Percentiles rank a stretch among this genome's conserved stretches.
Evolutionary conservation across 92 coral and sea anemone species (phyloP).

Genomic region (Phenganax stokvisi): DNA sequence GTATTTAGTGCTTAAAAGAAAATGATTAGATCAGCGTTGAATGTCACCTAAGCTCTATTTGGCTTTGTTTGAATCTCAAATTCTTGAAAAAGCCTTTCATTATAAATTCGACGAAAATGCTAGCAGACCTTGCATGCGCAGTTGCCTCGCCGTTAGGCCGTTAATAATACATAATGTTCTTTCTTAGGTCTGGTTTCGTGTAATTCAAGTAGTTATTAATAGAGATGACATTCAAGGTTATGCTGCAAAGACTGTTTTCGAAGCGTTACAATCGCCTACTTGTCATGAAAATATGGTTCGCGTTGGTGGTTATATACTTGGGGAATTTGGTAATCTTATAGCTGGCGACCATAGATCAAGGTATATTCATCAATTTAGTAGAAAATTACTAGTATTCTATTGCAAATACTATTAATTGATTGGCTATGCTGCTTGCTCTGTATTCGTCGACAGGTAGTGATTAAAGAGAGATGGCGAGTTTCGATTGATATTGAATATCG

Average conservation of each 20-base stretch:
- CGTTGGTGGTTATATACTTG: slow-evolving; percentile 95
- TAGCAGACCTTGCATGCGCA: too few species aligned
- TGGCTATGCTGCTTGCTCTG: too few species aligned
- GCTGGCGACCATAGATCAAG: slow-evolving; percentile 99
- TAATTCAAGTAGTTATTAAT: slow-evolving; percentile 95
- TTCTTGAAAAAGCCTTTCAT: too few species aligned
- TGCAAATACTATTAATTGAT: too few species aligned
- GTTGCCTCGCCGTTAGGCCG: neutral
- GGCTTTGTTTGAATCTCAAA: neutral
- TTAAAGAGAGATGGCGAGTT: too few species aligned
- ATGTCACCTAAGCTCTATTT: neutral
- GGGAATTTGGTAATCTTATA: slow-evolving; percentile 97
- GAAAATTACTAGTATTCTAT: too few species aligned
- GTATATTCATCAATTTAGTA: slow-evolving; percentile 30
- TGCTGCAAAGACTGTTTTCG: slow-evolving; percentile 99
- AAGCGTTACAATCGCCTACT: slow-evolving; percentile 88
- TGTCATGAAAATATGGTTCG: slow-evolving; percentile 98
- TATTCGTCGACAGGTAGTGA: too few species aligned
- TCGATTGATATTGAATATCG: too few species aligned
- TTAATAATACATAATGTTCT: neutral
- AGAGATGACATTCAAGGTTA: slow-evolving; percentile 98
- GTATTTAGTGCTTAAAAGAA: neutral
- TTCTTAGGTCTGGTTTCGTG: slow-evolving; percentile 88
- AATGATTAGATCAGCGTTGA: neutral
- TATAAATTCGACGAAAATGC: too few species aligned